These are phyloP conservation scores for Microplitis demolitor DNA, from an alignment of 1,140 invertebrate genomes.

Conservation along the genomic window DNA sequence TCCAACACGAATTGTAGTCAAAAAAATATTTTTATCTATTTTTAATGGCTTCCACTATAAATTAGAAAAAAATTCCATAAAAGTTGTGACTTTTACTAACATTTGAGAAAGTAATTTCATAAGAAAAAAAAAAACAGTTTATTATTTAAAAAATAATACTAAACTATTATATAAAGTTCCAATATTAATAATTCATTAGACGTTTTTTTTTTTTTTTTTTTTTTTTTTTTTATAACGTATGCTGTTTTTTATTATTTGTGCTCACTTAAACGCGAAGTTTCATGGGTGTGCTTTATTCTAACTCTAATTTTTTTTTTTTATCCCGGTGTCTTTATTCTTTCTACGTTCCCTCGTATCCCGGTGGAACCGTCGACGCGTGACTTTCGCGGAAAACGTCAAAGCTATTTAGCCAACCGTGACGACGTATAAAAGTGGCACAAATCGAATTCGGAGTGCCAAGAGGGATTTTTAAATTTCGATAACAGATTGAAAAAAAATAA, in stretches of 20 bases:
- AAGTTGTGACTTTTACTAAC: no score
- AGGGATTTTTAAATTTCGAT: slow-evolving; percentile 1
- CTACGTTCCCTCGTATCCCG: not conserved
- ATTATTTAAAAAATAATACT: no score
- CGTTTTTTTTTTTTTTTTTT: not conserved
- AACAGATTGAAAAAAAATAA: not conserved
- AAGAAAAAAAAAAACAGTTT: no score
- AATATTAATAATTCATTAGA: no score
- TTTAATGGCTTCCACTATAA: no score
- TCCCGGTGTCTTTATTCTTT: not conserved
- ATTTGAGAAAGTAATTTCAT: no score
- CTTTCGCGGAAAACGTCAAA: slow-evolving; percentile 19
- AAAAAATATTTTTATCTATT: no score
- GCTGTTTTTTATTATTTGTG: not conserved
- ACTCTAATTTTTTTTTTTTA: not conserved
- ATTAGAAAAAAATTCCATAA: no score
- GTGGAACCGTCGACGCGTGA: slow-evolving; percentile 15
- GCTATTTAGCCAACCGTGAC: slow-evolving; percentile 10
- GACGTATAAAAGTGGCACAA: slow-evolving; percentile 10
- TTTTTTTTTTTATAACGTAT: not conserved
- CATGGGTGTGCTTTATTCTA: not conserved
- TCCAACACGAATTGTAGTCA: no score
- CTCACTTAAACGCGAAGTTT: not conserved
- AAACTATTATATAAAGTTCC: no score
- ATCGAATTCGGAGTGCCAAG: not conserved